These are phyloP conservation scores for Penaeus chinensis DNA, from an alignment of 1,140 invertebrate species.

Conservation along the genomic window DNA sequence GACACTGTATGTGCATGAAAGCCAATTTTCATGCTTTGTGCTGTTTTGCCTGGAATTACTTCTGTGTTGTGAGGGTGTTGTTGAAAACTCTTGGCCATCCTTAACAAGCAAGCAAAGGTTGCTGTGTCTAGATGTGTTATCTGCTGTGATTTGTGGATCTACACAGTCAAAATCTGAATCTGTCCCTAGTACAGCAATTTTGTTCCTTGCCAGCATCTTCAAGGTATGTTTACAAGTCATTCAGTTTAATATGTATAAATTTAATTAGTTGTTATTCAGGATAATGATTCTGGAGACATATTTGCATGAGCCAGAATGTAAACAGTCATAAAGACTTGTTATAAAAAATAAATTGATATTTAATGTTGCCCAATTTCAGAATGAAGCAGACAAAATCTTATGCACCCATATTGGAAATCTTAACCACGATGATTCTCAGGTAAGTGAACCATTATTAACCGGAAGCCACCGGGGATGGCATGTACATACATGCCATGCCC, in stretches of 20 bases:
- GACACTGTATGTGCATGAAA: slow-evolving; percentile 33
- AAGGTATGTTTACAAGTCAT: too few species aligned
- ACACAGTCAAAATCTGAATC: too few species aligned
- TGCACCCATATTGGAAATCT: slow-evolving; percentile 5
- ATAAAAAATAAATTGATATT: too few species aligned
- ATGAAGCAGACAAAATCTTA: slow-evolving; percentile 11
- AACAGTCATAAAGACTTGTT: too few species aligned
- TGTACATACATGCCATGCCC: too few species aligned
- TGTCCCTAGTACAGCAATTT: too few species aligned
- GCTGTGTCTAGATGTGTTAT: slow-evolving; percentile 20
- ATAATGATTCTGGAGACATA: too few species aligned
- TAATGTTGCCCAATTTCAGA: background rate
- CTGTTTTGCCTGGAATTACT: slow-evolving; percentile 30
- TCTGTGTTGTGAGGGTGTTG: background rate
- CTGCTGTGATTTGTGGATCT: background rate
- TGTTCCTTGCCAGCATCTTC: too few species aligned
- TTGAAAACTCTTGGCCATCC: slow-evolving; percentile 2
- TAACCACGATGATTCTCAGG: slow-evolving; percentile 7
- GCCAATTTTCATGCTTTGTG: slow-evolving; percentile 44
- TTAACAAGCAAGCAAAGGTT: slow-evolving; percentile 7
- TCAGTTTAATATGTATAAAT: too few species aligned
- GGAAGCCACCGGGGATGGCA: too few species aligned
- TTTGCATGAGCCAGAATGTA: too few species aligned
- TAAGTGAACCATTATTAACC: background rate
- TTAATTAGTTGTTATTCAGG: too few species aligned